phyloP scores from a whole-genome alignment of 2,888 invertebrate genomes.

The Ennomos erosarius region DNA sequence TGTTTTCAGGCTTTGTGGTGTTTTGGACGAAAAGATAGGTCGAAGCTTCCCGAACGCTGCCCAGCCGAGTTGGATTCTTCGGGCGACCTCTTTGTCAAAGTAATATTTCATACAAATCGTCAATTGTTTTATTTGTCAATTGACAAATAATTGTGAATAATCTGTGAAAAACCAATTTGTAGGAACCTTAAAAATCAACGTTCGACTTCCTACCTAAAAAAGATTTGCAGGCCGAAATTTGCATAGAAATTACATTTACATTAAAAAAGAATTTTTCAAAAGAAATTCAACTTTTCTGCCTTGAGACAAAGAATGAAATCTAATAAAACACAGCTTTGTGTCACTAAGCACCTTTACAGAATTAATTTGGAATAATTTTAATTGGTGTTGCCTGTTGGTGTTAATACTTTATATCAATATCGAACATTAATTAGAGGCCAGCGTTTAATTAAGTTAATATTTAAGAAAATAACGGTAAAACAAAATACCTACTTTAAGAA shows the following conservation, averaged over 20 bases:
- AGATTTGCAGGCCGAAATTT: conserved; percentile 42
- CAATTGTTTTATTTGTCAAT: conserved; percentile 1
- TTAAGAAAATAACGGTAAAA: too few species aligned
- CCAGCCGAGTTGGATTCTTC: too few species aligned
- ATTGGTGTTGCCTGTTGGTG: neutral
- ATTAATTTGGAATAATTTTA: conserved; percentile 18
- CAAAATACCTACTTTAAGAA: too few species aligned
- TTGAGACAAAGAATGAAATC: neutral
- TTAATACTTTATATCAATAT: neutral
- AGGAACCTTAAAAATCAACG: conserved; percentile 17
- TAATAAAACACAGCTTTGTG: neutral
- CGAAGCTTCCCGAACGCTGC: too few species aligned
- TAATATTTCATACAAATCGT: too few species aligned
- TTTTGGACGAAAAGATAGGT: too few species aligned
- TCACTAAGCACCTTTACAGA: conserved; percentile 8
- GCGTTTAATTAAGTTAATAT: too few species aligned
- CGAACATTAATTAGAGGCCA: too few species aligned
- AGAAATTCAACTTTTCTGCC: neutral
- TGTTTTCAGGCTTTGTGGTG: too few species aligned
- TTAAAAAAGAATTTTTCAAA: conserved; percentile 1
- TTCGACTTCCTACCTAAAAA: conserved; percentile 12
- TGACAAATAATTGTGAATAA: conserved; percentile 15
- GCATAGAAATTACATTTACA: conserved; percentile 56
- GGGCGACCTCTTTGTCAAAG: too few species aligned
- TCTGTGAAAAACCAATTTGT: conserved; percentile 15